phyloP scores from a whole-genome alignment of 2,888 invertebrate genomes.

The Stenchaetothrips biformis region DNA sequence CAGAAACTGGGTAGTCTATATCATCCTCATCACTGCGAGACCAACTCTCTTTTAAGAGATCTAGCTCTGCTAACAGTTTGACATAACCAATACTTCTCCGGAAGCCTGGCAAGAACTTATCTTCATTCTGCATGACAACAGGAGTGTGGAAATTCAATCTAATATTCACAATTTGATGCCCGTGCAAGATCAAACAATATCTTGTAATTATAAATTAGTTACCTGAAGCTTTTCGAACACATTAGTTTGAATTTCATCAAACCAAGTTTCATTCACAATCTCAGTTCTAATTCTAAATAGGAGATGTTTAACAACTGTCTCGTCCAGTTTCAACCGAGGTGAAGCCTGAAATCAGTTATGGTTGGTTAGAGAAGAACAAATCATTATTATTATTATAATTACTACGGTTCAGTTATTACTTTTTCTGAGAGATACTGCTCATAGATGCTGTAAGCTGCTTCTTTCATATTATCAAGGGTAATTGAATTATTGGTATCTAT shows the following conservation, averaged over 20 bases:
- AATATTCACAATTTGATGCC: too few relatives aligned
- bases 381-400: background rate
- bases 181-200: background rate
- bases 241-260: slow-evolving; percentile 74
- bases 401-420: slow-evolving; percentile 41
- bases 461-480: slow-evolving; percentile 50
- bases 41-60: slow-evolving; percentile 56
- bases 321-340: slow-evolving; percentile 59
- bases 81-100: slow-evolving; percentile 61
- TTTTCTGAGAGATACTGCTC: slow-evolving; percentile 73
- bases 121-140: background rate
- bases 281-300: slow-evolving; percentile 59
- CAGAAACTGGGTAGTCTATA: slow-evolving; percentile 45
- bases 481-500: slow-evolving; percentile 37
- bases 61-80: slow-evolving; percentile 66
- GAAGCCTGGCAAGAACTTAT: slow-evolving; percentile 59
- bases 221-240: slow-evolving; percentile 59
- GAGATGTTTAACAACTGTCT: slow-evolving; percentile 56
- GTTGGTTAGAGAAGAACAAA: background rate
- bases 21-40: slow-evolving; percentile 52
- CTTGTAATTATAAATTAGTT: slow-evolving; percentile 41
- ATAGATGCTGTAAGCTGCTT: slow-evolving; percentile 67
- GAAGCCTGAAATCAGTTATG: slow-evolving; percentile 49
- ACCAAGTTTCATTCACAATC: slow-evolving; percentile 64
- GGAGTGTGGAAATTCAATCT: too few relatives aligned